Conservation (phyloP, 53 echinoderm and acorn worm genomes). For the Echinometra lucunter region DNA sequence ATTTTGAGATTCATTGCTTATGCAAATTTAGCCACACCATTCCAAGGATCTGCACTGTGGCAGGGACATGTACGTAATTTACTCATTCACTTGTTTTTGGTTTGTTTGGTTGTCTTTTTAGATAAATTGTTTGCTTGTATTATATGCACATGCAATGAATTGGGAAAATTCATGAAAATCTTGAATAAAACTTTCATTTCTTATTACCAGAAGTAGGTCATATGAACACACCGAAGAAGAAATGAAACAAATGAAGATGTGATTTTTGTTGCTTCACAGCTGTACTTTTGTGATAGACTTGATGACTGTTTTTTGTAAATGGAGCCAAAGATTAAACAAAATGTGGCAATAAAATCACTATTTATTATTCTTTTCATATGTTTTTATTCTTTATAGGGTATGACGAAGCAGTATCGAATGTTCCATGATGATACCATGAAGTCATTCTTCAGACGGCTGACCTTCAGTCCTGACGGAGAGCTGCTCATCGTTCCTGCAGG, state of each 20-base stretch:
- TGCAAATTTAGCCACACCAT: too few species aligned
- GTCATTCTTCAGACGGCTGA: conserved; percentile 98
- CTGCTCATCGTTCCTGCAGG: conserved; percentile 95
- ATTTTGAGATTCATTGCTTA: too few species aligned
- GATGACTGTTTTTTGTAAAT: background rate
- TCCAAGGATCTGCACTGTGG: too few species aligned
- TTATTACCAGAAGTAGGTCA: background rate
- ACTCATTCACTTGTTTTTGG: too few species aligned
- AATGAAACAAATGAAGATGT: too few species aligned
- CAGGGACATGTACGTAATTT: too few species aligned
- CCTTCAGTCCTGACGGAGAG: conserved; percentile 95
- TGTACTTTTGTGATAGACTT: background rate
- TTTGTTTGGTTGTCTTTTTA: too few species aligned
- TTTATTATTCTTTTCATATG: background rate
- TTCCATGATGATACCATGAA: conserved; percentile 98
- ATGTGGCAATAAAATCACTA: background rate
- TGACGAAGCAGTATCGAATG: conserved; percentile 87
- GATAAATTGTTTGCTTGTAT: background rate
- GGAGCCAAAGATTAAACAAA: background rate
- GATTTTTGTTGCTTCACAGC: background rate
- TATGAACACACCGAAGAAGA: background rate
- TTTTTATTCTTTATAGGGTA: conserved; percentile 55
- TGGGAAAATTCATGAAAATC: background rate
- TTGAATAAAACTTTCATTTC: background rate
- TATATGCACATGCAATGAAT: background rate